Percentiles rank a stretch among this genome's conserved stretches.
phyloP scores from a whole-genome alignment of 2,113 vertebrate species.

The Lagopus muta region DNA sequence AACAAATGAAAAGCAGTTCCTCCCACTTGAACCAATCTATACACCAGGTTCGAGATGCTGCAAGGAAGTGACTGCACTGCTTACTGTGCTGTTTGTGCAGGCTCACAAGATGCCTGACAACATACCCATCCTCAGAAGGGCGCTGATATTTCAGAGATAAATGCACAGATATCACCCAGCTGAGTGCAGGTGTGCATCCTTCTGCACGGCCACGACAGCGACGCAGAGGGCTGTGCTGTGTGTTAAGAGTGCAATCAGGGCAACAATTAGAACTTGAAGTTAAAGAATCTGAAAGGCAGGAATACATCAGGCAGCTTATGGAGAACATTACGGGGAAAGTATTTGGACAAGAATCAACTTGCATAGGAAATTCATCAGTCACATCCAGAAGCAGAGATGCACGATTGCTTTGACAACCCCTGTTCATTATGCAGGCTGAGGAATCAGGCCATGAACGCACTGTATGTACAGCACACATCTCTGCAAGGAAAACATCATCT shows the following conservation, averaged over 20 bases:
- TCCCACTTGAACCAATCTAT: not conserved
- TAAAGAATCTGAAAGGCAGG: not conserved
- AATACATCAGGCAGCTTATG: not conserved
- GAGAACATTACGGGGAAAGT: not conserved
- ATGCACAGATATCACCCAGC: rapidly evolving
- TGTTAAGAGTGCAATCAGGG: too few relatives aligned
- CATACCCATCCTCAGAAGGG: not conserved
- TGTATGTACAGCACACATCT: not conserved
- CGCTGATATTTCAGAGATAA: not conserved
- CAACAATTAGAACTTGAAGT: not conserved
- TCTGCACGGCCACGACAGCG: not conserved
- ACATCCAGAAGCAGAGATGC: not conserved
- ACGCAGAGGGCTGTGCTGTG: not conserved
- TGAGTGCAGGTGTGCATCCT: not conserved
- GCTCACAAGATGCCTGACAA: not conserved
- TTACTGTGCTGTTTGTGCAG: not conserved
- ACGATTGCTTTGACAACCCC: not conserved
- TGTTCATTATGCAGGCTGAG: not conserved
- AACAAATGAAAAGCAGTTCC: not conserved
- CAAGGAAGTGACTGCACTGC: not conserved
- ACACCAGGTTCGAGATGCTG: not conserved
- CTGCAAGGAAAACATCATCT: not conserved
- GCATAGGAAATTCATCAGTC: conserved; percentile 25
- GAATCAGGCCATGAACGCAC: not conserved
- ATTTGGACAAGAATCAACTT: conserved; percentile 43